Evolutionary conservation across 2,113 vertebrate species (phyloP), one percentile per base, ranked within the genome.

Genomic region (Corvus hawaiiensis): DNA sequence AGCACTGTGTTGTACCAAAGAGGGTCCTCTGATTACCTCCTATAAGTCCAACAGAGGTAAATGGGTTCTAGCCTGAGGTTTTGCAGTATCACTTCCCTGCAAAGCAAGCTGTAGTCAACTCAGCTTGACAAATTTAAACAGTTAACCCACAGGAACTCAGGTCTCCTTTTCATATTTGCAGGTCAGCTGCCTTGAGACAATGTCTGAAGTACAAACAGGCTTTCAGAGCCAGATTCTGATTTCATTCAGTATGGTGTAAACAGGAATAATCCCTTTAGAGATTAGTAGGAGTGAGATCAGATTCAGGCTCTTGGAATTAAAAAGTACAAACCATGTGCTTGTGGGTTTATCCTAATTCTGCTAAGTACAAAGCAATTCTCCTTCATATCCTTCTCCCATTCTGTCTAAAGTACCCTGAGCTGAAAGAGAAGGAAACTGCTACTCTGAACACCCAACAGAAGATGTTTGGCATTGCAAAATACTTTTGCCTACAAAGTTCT

Each of bases 251-350:
- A 18, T 3, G 72, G 76, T 23, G 52, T 78, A 93, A 92, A 88
- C 90, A 84, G 85, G 88, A 90, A 89, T 96, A 96, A 97, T 95
- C 96, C 79, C 68, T 96, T 88, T 26, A 72, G 85, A 93, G 96
- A 94, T 94, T 94, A 94, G 75, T 49, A 88, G 90, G 64, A 90
- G 85, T 2, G 9, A 89, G 93, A 95, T 94, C 87, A 93, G 92
- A 93, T 92, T 80, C 94, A 76, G 55, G 64, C 87, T 90, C 78
- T 81, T 37, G 44, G 87, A 93, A 87, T 78, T 94, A 95, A 62
- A 46, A 87, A 92, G 91, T 68, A 95, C 81, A 91, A 97, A 95
- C 81, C 92, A 96, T 85, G 92, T 92, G 92, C 84, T 87, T 52
- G 88, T 89, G 68, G 64, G 88, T 49, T 96, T 96, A 96, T 88